A percentile compares a stretch with the other conserved stretches of the same genome.
Conservation (phyloP, 1,140 invertebrate species). For the Trichonephila clavata region DNA sequence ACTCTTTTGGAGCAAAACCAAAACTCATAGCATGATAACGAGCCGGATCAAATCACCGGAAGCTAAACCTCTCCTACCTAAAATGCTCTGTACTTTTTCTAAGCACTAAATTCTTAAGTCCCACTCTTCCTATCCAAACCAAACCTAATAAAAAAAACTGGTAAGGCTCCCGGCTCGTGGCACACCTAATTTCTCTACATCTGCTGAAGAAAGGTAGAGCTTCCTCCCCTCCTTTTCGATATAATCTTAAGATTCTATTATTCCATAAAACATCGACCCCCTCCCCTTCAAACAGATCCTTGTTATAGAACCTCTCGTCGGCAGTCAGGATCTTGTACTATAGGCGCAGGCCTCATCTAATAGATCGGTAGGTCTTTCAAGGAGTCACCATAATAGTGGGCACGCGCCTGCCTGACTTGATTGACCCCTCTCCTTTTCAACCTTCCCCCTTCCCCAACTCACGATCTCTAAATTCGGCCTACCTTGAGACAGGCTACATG, state of each 20-base stretch:
- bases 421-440: conserved; percentile 9
- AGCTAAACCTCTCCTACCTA: not conserved
- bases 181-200: conserved; percentile 53
- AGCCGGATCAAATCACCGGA: conserved; percentile 35
- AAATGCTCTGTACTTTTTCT: not conserved
- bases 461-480: not conserved
- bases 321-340: not conserved
- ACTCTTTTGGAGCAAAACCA: not conserved
- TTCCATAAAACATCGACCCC: conserved; percentile 54
- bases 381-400: conserved; percentile 45
- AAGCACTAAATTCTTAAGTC: conserved; percentile 28
- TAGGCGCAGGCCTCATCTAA: conserved; percentile 38
- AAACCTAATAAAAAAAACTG: conserved; percentile 5
- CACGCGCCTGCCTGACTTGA: conserved; percentile 37
- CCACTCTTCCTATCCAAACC: not conserved
- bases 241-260: conserved; percentile 42
- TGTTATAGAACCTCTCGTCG: not conserved
- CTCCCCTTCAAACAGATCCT: not conserved
- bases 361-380: conserved; percentile 32
- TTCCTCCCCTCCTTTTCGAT: conserved; percentile 9
- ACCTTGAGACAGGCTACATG: not conserved
- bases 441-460: not conserved
- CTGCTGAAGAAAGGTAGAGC: not conserved
- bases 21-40: not conserved
- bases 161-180: not conserved